Evolutionary conservation across 2,888 invertebrate genomes (phyloP).

Genomic region (Mechanitis messenoides): DNA sequence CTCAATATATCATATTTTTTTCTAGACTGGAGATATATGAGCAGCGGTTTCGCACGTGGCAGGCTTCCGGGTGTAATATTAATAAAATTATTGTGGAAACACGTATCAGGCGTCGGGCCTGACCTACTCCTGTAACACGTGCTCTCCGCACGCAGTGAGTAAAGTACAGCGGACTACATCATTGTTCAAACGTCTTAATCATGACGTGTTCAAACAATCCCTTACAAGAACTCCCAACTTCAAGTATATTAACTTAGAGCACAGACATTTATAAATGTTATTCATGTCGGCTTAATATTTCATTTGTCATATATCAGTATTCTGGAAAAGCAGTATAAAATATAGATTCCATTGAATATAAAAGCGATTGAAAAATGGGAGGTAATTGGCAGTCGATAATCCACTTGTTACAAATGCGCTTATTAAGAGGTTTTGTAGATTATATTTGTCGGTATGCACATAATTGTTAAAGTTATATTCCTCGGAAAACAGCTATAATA

Average conservation of each 20-base stretch:
- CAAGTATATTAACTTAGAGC: conserved; percentile 12
- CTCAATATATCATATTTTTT: conserved; percentile 76
- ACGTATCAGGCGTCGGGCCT: conserved; percentile 49
- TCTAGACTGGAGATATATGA: conserved; percentile 65
- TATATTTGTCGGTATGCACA: conserved; percentile 11
- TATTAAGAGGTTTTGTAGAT: conserved; percentile 34
- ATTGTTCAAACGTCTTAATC: conserved; percentile 30
- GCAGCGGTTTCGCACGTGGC: conserved; percentile 70
- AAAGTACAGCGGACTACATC: conserved; percentile 34
- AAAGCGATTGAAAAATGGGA: neutral
- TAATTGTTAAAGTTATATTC: conserved; percentile 35
- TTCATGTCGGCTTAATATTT: neutral
- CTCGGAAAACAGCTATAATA: conserved; percentile 57
- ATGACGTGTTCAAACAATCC: conserved; percentile 26
- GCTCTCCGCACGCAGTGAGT: conserved; percentile 28
- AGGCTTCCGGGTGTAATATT: conserved; percentile 72
- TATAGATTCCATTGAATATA: conserved; percentile 1
- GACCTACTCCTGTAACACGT: conserved; percentile 51
- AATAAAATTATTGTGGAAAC: conserved; percentile 76
- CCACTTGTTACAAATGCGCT: conserved; percentile 11
- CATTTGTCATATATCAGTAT: neutral
- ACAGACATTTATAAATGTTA: neutral
- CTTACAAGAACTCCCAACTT: conserved; percentile 14
- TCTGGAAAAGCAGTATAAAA: neutral
- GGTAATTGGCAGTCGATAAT: conserved; percentile 4